A percentile compares a stretch with the other conserved stretches of the same genome.
Conservation (phyloP, 2,113 vertebrate genomes). For the Ginglymostoma cirratum region DNA sequence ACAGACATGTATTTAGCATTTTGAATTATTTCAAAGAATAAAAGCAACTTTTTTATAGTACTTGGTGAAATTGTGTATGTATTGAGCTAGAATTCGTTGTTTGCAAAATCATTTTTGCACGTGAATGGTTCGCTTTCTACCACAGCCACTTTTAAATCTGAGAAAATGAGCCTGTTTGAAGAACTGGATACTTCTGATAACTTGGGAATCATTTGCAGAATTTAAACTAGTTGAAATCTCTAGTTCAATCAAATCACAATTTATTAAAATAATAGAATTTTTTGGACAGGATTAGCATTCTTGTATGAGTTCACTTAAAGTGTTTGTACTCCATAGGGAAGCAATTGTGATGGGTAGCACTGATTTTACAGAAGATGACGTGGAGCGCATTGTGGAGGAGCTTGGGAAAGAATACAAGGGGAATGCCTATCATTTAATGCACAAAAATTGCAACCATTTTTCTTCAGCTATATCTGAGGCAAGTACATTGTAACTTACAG, state of each 20-base stretch:
- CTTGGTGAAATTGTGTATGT: background rate
- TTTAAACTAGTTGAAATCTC: background rate
- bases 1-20: background rate
- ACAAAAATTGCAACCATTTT: slow-evolving; percentile 99
- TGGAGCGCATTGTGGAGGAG: slow-evolving; percentile 94
- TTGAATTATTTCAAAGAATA: background rate
- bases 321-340: slow-evolving; percentile 63
- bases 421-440: slow-evolving; percentile 97
- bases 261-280: background rate
- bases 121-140: background rate
- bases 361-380: slow-evolving; percentile 92
- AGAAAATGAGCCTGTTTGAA: background rate
- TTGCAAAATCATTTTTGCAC: background rate
- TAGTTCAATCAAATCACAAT: background rate
- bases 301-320: background rate
- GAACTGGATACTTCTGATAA: background rate
- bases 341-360: slow-evolving; percentile 93
- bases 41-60: background rate
- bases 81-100: background rate
- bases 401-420: slow-evolving; percentile 97
- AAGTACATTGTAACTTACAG: slow-evolving; percentile 40
- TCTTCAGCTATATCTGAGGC: slow-evolving; percentile 96
- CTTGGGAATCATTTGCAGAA: background rate
- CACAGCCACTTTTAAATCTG: background rate
- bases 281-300: background rate